Evolutionary conservation across 2,113 vertebrate genomes (phyloP), one percentile per base, ranked within the genome.

Genomic region (Genyomyrus donnyi): DNA sequence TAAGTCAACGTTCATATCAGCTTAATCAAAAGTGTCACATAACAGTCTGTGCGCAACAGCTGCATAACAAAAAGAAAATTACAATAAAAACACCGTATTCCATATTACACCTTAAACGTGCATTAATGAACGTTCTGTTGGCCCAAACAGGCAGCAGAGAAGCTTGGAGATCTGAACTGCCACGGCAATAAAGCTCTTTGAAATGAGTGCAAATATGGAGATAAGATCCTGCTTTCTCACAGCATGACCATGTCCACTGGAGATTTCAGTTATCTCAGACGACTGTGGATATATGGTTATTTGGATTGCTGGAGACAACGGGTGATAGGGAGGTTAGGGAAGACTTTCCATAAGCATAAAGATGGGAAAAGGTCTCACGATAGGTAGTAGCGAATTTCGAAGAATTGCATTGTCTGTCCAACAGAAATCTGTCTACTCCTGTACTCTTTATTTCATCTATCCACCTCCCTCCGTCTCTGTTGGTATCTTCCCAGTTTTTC

Each of bases 381-480:
- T 4, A 70, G n/a, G 10, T 11, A 70, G 62, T 42, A 19, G 74
- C 31, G 17, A 39, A 17, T 80, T 80, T 80, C 2, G 35, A 80
- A 42, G 35, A 80, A 42, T 42, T 80, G 15, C 15, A 19, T 24
- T 31, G 48, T 46, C 50, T 87, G 24, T 53, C 15, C 15, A 86
- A 86, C 45, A 50, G 45, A 86, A 86, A 86, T 56, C 52, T 87
- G 86, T 39, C 86, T 27, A n/a, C 31, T 87, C 31, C 6, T 58
- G 49, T 39, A 21, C 52, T 19, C 90, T 46, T 42, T 88, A 31
- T 42, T 58, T 86, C 46, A 31, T 70, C 87, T 80, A 66, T 21
- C 39, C 52, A 35, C 31, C 58, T 77, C 88, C 5, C 35, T 89
- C 90, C 62, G 52, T 90, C 86, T 92, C 88, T 91, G 46, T 85